Base-by-base conservation (phyloP, 2,797 vertebrate species). In the Chrosomus eos region DNA sequence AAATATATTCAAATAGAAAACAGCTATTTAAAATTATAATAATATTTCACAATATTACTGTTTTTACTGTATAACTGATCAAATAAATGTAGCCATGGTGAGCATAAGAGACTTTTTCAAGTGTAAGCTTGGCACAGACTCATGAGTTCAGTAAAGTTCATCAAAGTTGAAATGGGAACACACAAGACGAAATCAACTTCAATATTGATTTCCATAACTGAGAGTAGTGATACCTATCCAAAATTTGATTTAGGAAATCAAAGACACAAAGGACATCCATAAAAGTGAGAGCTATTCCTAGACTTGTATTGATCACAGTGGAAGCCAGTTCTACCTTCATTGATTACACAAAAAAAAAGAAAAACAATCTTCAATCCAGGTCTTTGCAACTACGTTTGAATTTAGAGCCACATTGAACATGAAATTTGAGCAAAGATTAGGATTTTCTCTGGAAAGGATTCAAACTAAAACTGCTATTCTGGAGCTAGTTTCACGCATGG, bases 291-390 rank as follows among this genome's bases (percentile, higher is more conserved):
- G 64, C 64, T 68, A 68, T 80, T 68, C 21, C 64, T 33, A 68
- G 78, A 53, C 66, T 90, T 85, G 87, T 81, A 88, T 16, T 16
- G 28, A 87, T 89, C 87, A 51, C 18, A 82, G 33, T 66, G 16
- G 36, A 26, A 19, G 45, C 45, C 16, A 75, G 72, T 33, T 51
- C 62, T n/a, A n/a, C 18, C 26, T 33, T 68, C 62, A 67, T 10
- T 51, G 28, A 80, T 36, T 68, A 16, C 43, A 33, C 6, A 16
- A 3, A 23, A 7, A 67, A 68, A 64, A 79, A 10, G 21, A 66
- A 67, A 68, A 67, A 53, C 13, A 28, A 80, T 33, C 64, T 53
- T 38, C 10, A 19, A 68, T 80, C 28, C 9, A 79, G 18, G 26
- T 79, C 16, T 79, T 43, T 79, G 58, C 38, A 66, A 31, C 18